Evolutionary conservation across 2,888 invertebrate species (phyloP).

Genomic region (Microplitis deprimator): DNA sequence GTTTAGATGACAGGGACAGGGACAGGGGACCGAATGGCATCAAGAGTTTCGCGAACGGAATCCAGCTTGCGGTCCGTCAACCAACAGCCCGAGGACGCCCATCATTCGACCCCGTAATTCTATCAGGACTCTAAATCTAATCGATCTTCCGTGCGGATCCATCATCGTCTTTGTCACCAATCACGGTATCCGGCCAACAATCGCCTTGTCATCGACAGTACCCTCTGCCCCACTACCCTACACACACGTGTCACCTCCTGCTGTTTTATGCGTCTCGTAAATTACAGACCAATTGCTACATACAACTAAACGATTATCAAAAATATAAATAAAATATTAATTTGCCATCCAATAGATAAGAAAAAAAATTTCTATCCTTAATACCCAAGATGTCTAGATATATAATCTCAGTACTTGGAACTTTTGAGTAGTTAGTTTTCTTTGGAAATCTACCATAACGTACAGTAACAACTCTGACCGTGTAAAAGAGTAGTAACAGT

Average conservation of each 20-base stretch:
- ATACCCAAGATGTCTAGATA: no score
- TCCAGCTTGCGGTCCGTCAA: conserved; percentile 14
- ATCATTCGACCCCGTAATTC: conserved; percentile 23
- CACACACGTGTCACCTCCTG: conserved; percentile 17
- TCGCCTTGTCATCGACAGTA: conserved; percentile 29
- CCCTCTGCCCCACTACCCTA: background rate
- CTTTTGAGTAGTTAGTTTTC: background rate
- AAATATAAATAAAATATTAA: background rate
- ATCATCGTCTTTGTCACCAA: conserved; percentile 38
- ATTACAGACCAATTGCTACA: conserved; percentile 24
- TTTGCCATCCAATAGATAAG: background rate
- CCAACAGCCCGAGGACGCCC: conserved; percentile 1
- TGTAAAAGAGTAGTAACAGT: background rate
- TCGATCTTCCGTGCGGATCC: conserved; percentile 22
- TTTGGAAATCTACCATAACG: background rate
- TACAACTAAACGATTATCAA: background rate
- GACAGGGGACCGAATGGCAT: conserved; percentile 24
- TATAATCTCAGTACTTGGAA: background rate
- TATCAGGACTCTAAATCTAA: conserved; percentile 28
- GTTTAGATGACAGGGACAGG: conserved; percentile 5
- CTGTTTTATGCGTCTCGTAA: conserved; percentile 25
- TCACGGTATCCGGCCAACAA: conserved; percentile 17
- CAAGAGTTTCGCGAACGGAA: conserved; percentile 25
- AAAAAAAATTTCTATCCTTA: no score
- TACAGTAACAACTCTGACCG: background rate